A percentile compares a stretch with the other conserved stretches of the same genome.
These are phyloP conservation scores for Garrulus glandarius DNA, from an alignment of 2,797 vertebrate species.

Conservation along the genomic window DNA sequence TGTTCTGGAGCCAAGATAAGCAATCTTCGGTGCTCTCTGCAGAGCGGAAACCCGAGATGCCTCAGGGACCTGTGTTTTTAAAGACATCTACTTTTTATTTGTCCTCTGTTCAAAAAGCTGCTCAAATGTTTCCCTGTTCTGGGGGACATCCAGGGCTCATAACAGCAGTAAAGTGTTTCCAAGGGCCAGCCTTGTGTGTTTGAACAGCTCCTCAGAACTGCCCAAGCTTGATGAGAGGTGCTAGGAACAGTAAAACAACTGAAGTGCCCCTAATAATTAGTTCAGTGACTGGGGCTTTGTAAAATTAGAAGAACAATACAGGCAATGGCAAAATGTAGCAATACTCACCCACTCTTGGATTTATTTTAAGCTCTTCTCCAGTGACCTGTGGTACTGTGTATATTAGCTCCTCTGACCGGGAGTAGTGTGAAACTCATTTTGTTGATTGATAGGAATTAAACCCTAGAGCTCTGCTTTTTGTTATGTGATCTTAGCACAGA, in stretches of 20 bases:
- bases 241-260: neutral
- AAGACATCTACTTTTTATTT: conserved; percentile 50
- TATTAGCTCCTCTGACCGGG: neutral
- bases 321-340: neutral
- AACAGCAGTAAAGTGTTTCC: neutral
- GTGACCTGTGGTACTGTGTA: neutral
- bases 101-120: conserved; percentile 23
- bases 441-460: conserved; percentile 57
- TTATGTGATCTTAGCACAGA: conserved; percentile 17
- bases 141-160: neutral
- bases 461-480: conserved; percentile 21
- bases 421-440: conserved; percentile 38
- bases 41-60: conserved; percentile 21
- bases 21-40: conserved; percentile 7
- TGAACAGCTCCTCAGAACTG: neutral
- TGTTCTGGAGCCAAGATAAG: conserved; percentile 56
- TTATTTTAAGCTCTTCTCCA: conserved; percentile 39
- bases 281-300: neutral
- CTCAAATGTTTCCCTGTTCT: conserved; percentile 36
- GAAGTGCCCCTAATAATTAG: neutral
- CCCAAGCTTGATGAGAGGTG: neutral
- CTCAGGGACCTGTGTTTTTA: conserved; percentile 33
- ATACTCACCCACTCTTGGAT: neutral
- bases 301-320: neutral
- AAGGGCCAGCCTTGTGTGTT: neutral